Base-by-base conservation (phyloP, 2,888 invertebrate genomes). In the Zygogramma bicolorata region DNA sequence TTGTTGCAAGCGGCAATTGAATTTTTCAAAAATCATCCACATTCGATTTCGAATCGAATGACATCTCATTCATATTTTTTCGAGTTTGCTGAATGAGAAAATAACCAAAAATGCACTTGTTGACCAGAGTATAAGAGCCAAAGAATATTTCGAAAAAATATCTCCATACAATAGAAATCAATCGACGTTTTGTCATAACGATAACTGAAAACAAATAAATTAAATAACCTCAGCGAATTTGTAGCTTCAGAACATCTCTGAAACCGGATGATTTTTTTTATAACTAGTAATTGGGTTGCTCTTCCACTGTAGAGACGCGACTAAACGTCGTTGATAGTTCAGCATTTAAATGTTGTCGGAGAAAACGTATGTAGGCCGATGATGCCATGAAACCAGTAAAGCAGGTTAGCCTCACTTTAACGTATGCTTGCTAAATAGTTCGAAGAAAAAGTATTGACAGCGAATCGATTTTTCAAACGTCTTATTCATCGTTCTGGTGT, bases 391-490 rank as follows among this genome's bases (percentile, higher is more conserved):
- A 66, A 66, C 66, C 58, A 29, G 66, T 53, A 66, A 22, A 58
- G 66, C 66, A 58, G 66, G 66, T 66, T 66, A 66, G 57, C 38
- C 25, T 20, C n/a, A n/a, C n/a, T n/a, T n/a, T 18, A 22, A 58
- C 40, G 10, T 13, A 61, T 61, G 38, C 40, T 61, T 61, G 40
- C 61, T 40, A 40, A 61, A 61, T 61, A 22, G 61, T 40, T 18
- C 46, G 2, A 46, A 15, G 46, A 46, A 46, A 15, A 15, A 46
- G 18, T 46, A 46, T 46, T 46, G 46, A 46, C 46, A 46, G 46
- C 46, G 18, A 15, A 6, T 18, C 7, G 20, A 42, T n/a, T 46
- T 46, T 46, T 46, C 3, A 46, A 40, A 46, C 18, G 18, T 46
- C 18, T 46, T 46, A 18, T 46, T 46, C 18, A 46, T 46, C 46